These are phyloP conservation scores for Phalacrocorax aristotelis DNA, from an alignment of 2,113 vertebrate genomes.

Conservation along the genomic window DNA sequence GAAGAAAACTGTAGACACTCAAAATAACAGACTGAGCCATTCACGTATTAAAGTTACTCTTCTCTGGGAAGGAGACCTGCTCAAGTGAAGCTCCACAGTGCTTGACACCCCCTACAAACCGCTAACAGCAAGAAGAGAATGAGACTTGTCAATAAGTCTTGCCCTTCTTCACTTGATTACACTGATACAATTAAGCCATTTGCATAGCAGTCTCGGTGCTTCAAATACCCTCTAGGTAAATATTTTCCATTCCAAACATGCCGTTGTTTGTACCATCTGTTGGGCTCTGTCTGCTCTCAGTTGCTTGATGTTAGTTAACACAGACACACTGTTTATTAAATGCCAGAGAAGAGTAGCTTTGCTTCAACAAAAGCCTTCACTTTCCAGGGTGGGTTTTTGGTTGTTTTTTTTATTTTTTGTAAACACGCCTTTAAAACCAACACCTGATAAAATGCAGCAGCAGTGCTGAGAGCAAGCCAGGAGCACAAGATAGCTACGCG, in stretches of 20 bases:
- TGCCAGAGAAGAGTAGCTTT: background rate
- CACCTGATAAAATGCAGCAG: background rate
- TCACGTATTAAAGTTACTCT: background rate
- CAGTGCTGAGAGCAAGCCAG: fast-evolving
- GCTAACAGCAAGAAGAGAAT: background rate
- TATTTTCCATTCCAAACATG: constrained; percentile 62
- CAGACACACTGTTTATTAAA: constrained; percentile 36
- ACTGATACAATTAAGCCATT: constrained; percentile 78
- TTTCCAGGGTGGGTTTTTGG: background rate
- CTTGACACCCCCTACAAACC: background rate
- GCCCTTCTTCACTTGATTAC: constrained; percentile 52
- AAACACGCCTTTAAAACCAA: background rate
- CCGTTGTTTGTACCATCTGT: constrained; percentile 51
- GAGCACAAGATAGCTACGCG: fast-evolving
- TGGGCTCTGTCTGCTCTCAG: constrained; percentile 32
- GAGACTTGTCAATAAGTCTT: constrained; percentile 20
- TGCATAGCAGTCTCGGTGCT: constrained; percentile 61
- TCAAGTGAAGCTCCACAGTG: background rate
- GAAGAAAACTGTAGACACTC: background rate
- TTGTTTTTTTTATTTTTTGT: background rate
- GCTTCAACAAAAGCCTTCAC: background rate
- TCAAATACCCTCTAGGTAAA: constrained; percentile 70
- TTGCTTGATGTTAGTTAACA: constrained; percentile 49
- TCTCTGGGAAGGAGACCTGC: background rate
- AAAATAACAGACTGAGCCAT: background rate